Percentiles rank a stretch among this genome's conserved stretches.
phyloP scores from a whole-genome alignment of 30 jellyfish, hydroid and myxozoan genomes.

The Aurelia aurita region DNA sequence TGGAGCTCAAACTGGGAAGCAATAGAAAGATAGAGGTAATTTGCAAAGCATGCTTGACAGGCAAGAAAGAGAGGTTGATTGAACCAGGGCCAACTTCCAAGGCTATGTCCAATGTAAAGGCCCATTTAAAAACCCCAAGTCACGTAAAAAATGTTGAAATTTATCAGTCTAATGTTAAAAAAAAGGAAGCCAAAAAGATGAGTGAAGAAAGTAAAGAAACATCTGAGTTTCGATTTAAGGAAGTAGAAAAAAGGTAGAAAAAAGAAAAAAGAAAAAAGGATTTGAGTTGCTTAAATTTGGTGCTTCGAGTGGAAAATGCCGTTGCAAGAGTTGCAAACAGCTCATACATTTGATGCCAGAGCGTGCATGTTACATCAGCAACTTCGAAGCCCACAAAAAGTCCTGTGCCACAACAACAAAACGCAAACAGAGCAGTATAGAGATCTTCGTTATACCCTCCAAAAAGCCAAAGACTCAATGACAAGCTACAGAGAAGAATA shows the following conservation, averaged over 20 bases:
- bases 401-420: background rate
- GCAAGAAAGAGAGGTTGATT: background rate
- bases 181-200: background rate
- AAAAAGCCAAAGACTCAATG: constrained; percentile 1
- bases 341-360: background rate
- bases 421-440: background rate
- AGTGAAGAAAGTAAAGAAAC: background rate
- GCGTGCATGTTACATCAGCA: background rate
- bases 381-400: background rate
- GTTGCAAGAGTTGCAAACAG: constrained; percentile 6
- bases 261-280: background rate
- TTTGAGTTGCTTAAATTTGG: constrained; percentile 1
- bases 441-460: constrained; percentile 6
- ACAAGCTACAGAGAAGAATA: background rate
- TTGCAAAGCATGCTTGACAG: background rate
- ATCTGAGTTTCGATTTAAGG: too few species aligned
- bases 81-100: constrained; percentile 11
- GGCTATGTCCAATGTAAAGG: constrained; percentile 3
- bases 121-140: constrained; percentile 10
- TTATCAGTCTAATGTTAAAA: background rate
- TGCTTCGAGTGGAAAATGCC: background rate
- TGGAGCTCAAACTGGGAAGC: background rate
- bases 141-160: background rate
- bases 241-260: too few species aligned
- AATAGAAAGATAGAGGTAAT: background rate